A percentile compares a stretch with the other conserved stretches of the same genome.
These are phyloP conservation scores for Molossus alvarezi DNA, from an alignment of 2,797 vertebrate species.

Conservation along the genomic window DNA sequence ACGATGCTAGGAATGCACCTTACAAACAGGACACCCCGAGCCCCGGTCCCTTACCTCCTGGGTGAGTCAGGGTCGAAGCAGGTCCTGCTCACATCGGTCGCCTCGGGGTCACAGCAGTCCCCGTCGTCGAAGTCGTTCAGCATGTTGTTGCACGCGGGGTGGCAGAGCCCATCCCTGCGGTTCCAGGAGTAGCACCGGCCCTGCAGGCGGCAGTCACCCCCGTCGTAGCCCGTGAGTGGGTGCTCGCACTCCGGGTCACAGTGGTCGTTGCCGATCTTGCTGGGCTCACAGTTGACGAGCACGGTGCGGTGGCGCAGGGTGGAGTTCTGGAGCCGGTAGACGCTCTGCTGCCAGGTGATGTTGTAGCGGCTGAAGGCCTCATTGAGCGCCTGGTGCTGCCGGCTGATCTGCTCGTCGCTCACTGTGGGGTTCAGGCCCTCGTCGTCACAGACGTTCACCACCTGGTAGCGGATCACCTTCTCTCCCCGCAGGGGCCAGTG, in stretches of 20 bases:
- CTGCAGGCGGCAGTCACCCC: slow-evolving; percentile 95
- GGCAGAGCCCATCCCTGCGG: slow-evolving; percentile 95
- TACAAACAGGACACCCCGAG: background rate
- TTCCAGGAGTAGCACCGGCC: slow-evolving; percentile 96
- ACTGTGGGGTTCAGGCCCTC: slow-evolving; percentile 93
- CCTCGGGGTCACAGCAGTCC: slow-evolving; percentile 96
- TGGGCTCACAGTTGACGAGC: slow-evolving; percentile 96
- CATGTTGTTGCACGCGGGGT: slow-evolving; percentile 97
- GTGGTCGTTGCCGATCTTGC: slow-evolving; percentile 97
- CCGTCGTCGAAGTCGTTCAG: slow-evolving; percentile 97
- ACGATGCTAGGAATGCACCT: background rate
- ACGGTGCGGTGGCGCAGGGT: slow-evolving; percentile 93
- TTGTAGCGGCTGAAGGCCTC: slow-evolving; percentile 95
- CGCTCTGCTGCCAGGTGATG: slow-evolving; percentile 94
- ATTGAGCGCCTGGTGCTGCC: slow-evolving; percentile 93
- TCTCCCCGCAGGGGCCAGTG: slow-evolving; percentile 93
- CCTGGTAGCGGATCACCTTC: slow-evolving; percentile 94
- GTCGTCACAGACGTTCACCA: slow-evolving; percentile 95
- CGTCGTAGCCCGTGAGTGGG: slow-evolving; percentile 96
- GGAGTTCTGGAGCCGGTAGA: slow-evolving; percentile 93
- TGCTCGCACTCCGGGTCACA: slow-evolving; percentile 98
- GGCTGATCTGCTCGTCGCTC: slow-evolving; percentile 91
- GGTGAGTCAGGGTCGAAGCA: slow-evolving; percentile 98
- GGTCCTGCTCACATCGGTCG: slow-evolving; percentile 93
- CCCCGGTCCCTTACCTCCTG: slow-evolving; percentile 92